These are phyloP conservation scores for Ypsolopha sequella DNA, from an alignment of 2,888 invertebrate species.

Conservation along the genomic window DNA sequence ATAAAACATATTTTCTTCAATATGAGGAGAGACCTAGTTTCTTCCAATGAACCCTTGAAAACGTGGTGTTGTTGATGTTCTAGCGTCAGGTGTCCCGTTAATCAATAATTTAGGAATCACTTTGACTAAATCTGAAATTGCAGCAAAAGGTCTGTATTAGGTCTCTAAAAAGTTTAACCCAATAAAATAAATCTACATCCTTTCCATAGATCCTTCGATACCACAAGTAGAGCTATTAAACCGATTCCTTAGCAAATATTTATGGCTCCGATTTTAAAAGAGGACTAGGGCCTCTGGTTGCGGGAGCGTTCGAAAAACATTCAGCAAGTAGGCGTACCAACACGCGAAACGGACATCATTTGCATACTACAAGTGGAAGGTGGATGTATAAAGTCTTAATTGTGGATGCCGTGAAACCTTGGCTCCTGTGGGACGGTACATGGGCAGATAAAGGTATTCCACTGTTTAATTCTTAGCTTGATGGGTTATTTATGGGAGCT, in stretches of 20 bases:
- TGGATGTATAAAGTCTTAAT: slow-evolving; percentile 67
- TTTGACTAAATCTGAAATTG: too few relatives aligned
- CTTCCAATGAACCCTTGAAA: too few relatives aligned
- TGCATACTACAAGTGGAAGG: slow-evolving; percentile 65
- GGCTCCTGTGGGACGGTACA: slow-evolving; percentile 48
- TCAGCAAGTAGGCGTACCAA: slow-evolving; percentile 49
- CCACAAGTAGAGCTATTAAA: slow-evolving; percentile 8
- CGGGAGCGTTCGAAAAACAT: not conserved
- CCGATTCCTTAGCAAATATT: slow-evolving; percentile 26
- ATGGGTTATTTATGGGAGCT: not conserved
- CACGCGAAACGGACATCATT: slow-evolving; percentile 54
- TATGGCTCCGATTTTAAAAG: slow-evolving; percentile 33
- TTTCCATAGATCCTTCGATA: not conserved
- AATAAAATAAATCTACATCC: not conserved
- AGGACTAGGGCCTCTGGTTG: slow-evolving; percentile 5
- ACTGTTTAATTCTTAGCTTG: not conserved
- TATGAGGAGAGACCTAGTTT: too few relatives aligned
- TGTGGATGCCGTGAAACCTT: slow-evolving; percentile 45
- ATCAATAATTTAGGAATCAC: too few relatives aligned
- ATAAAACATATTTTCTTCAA: too few relatives aligned
- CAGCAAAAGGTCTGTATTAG: not conserved
- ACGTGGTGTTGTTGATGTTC: too few relatives aligned
- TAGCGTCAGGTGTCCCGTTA: too few relatives aligned
- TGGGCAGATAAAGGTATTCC: slow-evolving; percentile 12
- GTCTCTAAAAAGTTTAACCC: not conserved